Percentiles rank a stretch among this genome's conserved stretches.
Evolutionary conservation across 2,113 vertebrate genomes (phyloP).

Genomic region (Oplegnathus fasciatus): DNA sequence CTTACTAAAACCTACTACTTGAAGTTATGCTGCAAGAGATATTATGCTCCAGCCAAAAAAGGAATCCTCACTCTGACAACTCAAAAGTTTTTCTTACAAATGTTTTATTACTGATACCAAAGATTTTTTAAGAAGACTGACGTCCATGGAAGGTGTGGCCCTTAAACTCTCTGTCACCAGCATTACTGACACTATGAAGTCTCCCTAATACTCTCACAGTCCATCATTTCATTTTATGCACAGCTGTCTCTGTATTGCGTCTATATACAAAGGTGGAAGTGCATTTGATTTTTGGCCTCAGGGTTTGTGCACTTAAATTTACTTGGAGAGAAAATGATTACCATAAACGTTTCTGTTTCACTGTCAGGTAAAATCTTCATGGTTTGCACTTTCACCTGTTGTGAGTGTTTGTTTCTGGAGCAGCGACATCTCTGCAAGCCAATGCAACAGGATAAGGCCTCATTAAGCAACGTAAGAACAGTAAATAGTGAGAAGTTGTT

Average conservation of each 20-base stretch:
- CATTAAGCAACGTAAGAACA: neutral
- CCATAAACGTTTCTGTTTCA: too few relatives aligned
- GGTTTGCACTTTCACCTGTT: too few relatives aligned
- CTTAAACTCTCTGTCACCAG: too few relatives aligned
- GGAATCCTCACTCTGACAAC: neutral
- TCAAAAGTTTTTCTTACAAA: neutral
- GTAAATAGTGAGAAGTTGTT: neutral
- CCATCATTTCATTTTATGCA: neutral
- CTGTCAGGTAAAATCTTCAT: neutral
- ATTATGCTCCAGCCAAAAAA: neutral
- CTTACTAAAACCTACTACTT: neutral
- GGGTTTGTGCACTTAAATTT: neutral
- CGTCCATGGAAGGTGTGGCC: neutral
- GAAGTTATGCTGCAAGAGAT: neutral
- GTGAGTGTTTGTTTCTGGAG: neutral
- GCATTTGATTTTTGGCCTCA: neutral
- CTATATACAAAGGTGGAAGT: neutral
- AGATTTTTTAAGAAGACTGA: neutral
- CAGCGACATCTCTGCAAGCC: neutral
- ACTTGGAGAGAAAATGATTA: neutral
- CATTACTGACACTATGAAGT: neutral
- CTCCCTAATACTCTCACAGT: too few relatives aligned
- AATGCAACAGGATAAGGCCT: neutral
- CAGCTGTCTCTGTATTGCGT: neutral
- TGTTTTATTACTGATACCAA: neutral